Percentiles rank a stretch among this genome's conserved stretches.
Evolutionary conservation across 2,888 invertebrate genomes (phyloP).

Genomic region (Cremastobaeus sp.): DNA sequence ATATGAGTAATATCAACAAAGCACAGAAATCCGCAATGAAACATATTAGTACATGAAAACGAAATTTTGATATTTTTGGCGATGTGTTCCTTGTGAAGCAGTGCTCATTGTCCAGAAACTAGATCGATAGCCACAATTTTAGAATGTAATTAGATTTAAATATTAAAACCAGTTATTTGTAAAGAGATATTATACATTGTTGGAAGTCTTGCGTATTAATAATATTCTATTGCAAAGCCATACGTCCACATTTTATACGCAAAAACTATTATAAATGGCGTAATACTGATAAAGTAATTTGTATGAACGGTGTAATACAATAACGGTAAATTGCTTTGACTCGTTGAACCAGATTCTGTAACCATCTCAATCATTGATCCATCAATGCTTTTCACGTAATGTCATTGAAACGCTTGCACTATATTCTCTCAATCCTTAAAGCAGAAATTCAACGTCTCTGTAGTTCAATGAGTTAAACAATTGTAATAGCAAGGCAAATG

Average conservation of each 20-base stretch:
- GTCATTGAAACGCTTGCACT: no score
- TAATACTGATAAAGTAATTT: conserved; percentile 31
- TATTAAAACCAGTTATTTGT: conserved; percentile 35
- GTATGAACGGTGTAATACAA: conserved; percentile 41
- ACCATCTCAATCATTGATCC: no score
- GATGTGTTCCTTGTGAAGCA: background rate
- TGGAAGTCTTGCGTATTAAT: conserved; percentile 37
- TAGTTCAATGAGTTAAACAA: no score
- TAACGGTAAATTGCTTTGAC: no score
- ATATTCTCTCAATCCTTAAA: no score
- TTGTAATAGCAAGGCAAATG: conserved; percentile 10
- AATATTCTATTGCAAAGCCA: conserved; percentile 42
- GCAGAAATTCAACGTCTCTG: no score
- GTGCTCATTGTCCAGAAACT: conserved; percentile 36
- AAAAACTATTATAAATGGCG: conserved; percentile 35
- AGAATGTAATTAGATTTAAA: conserved; percentile 26
- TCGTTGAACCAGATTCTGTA: no score
- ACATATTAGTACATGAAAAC: no score
- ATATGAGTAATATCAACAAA: no score
- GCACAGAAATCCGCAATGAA: no score
- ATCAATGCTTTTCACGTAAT: no score
- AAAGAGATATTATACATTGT: conserved; percentile 43
- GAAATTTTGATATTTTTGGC: no score
- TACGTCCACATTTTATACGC: conserved; percentile 47
- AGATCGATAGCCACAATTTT: conserved; percentile 23